Base-by-base conservation (phyloP, 2,113 vertebrate species). In the Boulengerochromis microlepis region DNA sequence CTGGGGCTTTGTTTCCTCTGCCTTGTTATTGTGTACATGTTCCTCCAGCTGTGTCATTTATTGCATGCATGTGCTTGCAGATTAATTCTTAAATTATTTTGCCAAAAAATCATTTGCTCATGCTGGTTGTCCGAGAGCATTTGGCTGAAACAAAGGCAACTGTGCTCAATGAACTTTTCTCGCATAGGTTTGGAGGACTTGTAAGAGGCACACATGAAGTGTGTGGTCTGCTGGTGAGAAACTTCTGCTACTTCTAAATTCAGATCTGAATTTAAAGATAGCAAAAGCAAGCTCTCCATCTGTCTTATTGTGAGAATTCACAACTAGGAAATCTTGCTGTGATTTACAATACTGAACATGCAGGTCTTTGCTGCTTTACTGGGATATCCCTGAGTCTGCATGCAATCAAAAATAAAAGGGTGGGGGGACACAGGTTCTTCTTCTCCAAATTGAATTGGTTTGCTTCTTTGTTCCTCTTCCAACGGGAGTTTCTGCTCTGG, bases 341-440 rank as follows among this genome's bases (percentile, higher is more conserved):
- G 74, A 93, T 92, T 94, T 92, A 83, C 71, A 92, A 95, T 93
- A 95, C 26, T 90, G 42, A 71, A 35, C 90, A 93, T 86, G 66
- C 89, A 61, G 85, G 88, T 83, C 38, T 87, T 88, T 61, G 85
- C 86, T 81, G 89, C 85, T 93, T 86, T 53, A 31, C 88, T 85
- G 90, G 92, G 93, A 91, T 82, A 74, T 86, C 85, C 89, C 88
- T 78, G 33, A 22, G 3, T 91, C 69, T 89, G 74, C 59, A 52
- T 88, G 86, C 52, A 84, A 84, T 50, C 81, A 89, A 85, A 82
- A 82, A 66, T 66, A 57, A 66, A 66, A 66, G 33, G 61, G 61
- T n/a, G 31, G 61, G 66, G 78, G 52, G 38, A 74, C 59, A 29
- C 54, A 45, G 33, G 76, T 61, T 91, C 80, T 78, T 35, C 26